Conservation (phyloP, 1,140 invertebrate species). For the Venturia canescens region DNA sequence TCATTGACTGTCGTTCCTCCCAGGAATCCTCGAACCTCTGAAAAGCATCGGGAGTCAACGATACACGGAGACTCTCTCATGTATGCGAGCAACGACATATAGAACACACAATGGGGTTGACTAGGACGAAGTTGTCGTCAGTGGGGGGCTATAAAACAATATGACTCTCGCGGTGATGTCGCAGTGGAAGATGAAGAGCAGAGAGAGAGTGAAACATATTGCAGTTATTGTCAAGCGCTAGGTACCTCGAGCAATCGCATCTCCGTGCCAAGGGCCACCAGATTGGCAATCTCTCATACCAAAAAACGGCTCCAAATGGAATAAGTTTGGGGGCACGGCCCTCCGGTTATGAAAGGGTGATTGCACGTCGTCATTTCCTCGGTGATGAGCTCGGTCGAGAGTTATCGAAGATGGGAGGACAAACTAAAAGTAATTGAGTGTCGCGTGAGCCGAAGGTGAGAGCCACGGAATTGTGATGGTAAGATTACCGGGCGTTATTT, state of each 20-base stretch:
- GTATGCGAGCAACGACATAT: conserved; percentile 54
- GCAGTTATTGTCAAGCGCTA: conserved; percentile 63
- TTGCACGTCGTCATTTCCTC: neutral
- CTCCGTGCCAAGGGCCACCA: conserved; percentile 11
- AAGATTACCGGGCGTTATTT: neutral
- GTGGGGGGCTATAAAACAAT: conserved; percentile 72
- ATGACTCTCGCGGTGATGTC: conserved; percentile 56
- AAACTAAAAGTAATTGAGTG: too few species aligned
- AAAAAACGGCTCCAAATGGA: neutral
- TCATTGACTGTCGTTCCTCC: neutral
- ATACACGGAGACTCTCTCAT: neutral
- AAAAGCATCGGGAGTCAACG: neutral
- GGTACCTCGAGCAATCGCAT: conserved; percentile 8
- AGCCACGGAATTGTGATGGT: too few species aligned
- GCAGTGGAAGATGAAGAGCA: conserved; percentile 17
- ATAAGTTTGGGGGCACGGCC: neutral
- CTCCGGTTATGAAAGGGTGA: neutral
- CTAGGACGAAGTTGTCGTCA: conserved; percentile 64
- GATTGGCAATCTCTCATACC: neutral
- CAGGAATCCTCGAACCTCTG: neutral
- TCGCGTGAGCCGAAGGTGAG: too few species aligned
- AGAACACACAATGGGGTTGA: conserved; percentile 37
- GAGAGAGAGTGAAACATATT: conserved; percentile 67
- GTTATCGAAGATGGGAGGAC: too few species aligned
- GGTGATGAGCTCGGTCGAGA: neutral